Percentiles rank a stretch among this genome's conserved stretches.
Conservation (phyloP, 2,113 vertebrate genomes). For the Isurus oxyrinchus region DNA sequence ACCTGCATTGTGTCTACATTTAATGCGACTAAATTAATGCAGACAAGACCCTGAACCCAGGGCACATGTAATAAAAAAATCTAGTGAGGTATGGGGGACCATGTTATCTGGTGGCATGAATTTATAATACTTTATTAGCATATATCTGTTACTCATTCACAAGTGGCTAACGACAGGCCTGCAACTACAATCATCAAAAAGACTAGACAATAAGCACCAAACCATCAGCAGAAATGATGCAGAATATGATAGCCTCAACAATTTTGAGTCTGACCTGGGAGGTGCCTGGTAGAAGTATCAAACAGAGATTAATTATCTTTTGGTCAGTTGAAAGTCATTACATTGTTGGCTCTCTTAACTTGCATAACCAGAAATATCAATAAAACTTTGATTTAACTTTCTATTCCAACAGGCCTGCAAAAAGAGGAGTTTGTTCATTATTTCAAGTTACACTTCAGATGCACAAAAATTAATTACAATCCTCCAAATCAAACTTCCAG, state of each 20-base stretch:
- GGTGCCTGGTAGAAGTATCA: neutral
- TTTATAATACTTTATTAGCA: conserved; percentile 17
- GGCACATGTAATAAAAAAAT: neutral
- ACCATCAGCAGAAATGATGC: neutral
- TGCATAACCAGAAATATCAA: neutral
- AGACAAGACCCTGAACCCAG: neutral
- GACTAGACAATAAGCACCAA: neutral
- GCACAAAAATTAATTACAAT: neutral
- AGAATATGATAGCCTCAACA: neutral
- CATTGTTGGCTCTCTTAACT: neutral
- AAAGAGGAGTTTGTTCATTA: neutral
- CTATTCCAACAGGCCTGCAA: neutral
- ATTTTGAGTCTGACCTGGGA: neutral
- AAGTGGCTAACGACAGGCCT: neutral
- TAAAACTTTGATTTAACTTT: neutral
- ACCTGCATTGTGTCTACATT: neutral
- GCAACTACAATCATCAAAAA: neutral
- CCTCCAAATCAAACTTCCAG: neutral
- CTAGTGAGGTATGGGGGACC: neutral
- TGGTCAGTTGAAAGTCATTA: neutral
- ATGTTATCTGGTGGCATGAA: neutral
- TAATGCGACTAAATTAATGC: neutral
- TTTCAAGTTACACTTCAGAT: neutral
- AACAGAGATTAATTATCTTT: neutral
- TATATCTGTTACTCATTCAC: neutral